phyloP scores from a whole-genome alignment of 2,888 invertebrate species.

The Creontiades dilutus region DNA sequence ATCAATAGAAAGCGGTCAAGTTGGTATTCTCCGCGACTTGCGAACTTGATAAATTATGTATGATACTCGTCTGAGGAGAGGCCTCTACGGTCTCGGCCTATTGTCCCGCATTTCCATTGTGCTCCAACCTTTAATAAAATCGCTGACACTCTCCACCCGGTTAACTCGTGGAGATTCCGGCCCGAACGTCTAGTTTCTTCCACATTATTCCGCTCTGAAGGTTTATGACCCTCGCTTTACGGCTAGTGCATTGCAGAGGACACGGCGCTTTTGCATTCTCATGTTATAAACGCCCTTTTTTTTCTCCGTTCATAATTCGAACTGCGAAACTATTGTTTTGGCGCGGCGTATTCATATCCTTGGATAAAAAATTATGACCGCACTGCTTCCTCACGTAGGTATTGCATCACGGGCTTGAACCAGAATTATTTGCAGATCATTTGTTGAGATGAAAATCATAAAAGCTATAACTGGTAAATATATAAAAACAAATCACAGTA shows the following conservation, averaged over 20 bases:
- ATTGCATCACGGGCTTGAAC: no score
- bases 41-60: constrained; percentile 39
- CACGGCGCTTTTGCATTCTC: constrained; percentile 10
- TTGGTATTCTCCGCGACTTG: constrained; percentile 32
- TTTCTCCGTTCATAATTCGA: neutral
- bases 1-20: constrained; percentile 36
- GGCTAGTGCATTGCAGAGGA: constrained; percentile 15
- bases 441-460: no score
- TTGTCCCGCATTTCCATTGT: constrained; percentile 27
- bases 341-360: neutral
- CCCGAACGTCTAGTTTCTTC: constrained; percentile 19
- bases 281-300: neutral
- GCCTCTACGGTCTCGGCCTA: neutral
- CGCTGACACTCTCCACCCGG: constrained; percentile 23
- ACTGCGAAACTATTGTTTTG: neutral
- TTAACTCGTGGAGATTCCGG: constrained; percentile 12
- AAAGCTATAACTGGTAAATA: no score
- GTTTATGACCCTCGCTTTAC: constrained; percentile 4
- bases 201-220: neutral
- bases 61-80: constrained; percentile 22
- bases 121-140: constrained; percentile 36
- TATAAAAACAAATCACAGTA: no score
- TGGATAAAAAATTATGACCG: neutral
- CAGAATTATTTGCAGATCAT: no score
- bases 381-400: neutral